phyloP scores from a whole-genome alignment of 1,140 invertebrate species.

The Vollenhovia emeryi region DNA sequence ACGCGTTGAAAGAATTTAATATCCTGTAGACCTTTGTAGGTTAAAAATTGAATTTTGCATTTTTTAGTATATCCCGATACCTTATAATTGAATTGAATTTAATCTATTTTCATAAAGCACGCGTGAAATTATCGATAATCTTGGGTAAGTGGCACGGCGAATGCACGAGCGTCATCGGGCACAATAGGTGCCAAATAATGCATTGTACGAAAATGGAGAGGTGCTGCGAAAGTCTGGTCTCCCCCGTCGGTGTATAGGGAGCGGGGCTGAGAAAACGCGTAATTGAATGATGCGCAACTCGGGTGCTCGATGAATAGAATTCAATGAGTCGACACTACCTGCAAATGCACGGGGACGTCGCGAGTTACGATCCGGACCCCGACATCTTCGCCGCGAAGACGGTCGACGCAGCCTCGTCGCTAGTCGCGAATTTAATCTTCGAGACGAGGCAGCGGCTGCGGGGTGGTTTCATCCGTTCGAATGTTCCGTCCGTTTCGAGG shows the following conservation, averaged over 20 bases:
- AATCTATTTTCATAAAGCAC: neutral
- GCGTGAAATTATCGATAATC: constrained; percentile 20
- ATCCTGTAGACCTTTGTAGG: neutral
- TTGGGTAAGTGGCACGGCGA: neutral
- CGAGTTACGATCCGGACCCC: constrained; percentile 28
- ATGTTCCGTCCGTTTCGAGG: constrained; percentile 5
- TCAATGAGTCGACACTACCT: constrained; percentile 59
- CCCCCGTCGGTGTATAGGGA: neutral
- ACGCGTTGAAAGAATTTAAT: neutral
- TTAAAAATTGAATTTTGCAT: neutral
- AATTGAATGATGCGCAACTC: constrained; percentile 64
- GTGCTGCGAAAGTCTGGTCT: constrained; percentile 40
- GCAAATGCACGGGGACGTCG: constrained; percentile 33
- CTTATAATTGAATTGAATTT: no score
- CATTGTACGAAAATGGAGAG: constrained; percentile 55
- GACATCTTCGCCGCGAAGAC: constrained; percentile 28
- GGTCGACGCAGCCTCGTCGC: constrained; percentile 6
- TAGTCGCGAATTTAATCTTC: constrained; percentile 47
- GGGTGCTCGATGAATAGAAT: constrained; percentile 68
- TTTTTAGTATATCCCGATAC: neutral
- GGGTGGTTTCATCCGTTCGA: neutral
- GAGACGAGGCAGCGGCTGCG: neutral
- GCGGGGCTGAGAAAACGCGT: constrained; percentile 39
- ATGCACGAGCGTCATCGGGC: neutral
- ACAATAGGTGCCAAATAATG: constrained; percentile 56